Conservation (phyloP, 2,113 vertebrate species). For the Elgaria multicarinata region DNA sequence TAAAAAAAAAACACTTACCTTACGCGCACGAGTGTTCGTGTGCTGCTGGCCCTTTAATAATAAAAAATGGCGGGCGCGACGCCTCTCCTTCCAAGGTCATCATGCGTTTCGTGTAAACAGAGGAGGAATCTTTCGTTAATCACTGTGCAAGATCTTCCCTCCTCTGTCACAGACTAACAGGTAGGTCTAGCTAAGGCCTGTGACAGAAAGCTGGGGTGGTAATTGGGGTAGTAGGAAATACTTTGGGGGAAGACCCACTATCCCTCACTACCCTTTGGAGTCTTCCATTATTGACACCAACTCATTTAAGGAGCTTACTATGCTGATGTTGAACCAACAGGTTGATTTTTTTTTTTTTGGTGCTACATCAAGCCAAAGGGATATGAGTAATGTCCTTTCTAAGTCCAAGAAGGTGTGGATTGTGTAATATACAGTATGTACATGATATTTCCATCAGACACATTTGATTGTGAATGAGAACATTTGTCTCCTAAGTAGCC, state of each 20-base stretch:
- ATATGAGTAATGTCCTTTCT: background rate
- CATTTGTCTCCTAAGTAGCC: conserved; percentile 20
- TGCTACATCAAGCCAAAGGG: background rate
- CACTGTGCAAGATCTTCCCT: too few relatives aligned
- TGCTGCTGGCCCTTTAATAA: too few relatives aligned
- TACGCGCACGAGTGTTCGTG: too few relatives aligned
- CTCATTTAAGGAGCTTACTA: background rate
- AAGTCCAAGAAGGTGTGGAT: background rate
- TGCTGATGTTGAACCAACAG: background rate
- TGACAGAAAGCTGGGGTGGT: background rate
- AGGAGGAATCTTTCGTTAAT: too few relatives aligned
- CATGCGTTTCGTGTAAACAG: too few relatives aligned
- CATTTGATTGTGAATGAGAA: background rate
- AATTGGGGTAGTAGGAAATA: background rate
- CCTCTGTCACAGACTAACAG: too few relatives aligned
- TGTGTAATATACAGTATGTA: background rate
- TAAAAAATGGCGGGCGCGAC: too few relatives aligned
- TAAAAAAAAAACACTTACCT: too few relatives aligned
- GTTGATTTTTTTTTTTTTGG: background rate
- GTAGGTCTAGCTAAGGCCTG: too few relatives aligned
- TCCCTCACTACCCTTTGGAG: too few relatives aligned
- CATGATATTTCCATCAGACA: background rate
- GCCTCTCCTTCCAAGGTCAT: too few relatives aligned
- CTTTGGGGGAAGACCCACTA: background rate
- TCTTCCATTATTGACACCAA: too few relatives aligned